phyloP scores from a whole-genome alignment of 2,888 invertebrate genomes.

The Bibio marci region DNA sequence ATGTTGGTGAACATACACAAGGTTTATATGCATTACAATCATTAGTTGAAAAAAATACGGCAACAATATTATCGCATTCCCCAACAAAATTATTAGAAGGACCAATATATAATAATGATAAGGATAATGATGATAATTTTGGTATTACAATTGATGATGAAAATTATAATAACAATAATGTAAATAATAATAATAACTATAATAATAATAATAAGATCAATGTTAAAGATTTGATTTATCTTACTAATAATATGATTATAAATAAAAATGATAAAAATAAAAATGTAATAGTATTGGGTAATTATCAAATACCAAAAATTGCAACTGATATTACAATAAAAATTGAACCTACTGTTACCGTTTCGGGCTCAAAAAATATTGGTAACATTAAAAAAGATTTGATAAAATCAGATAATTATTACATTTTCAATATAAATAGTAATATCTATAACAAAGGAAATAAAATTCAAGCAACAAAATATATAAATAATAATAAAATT shows the following conservation, averaged over 20 bases:
- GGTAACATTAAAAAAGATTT: too few species aligned
- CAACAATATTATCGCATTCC: slow-evolving; percentile 59
- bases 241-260: slow-evolving; percentile 28
- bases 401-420: too few species aligned
- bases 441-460: too few species aligned
- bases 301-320: slow-evolving; percentile 53
- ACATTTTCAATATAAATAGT: too few species aligned
- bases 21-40: slow-evolving; percentile 88
- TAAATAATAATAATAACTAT: slow-evolving; percentile 14
- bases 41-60: slow-evolving; percentile 76
- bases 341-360: slow-evolving; percentile 15
- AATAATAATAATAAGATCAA: slow-evolving; percentile 19
- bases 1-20: slow-evolving; percentile 70
- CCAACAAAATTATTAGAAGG: slow-evolving; percentile 60
- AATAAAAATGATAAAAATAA: slow-evolving; percentile 23
- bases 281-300: slow-evolving; percentile 33
- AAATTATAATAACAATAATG: slow-evolving; percentile 14
- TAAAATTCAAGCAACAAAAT: too few species aligned
- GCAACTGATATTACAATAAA: slow-evolving; percentile 27
- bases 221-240: slow-evolving; percentile 27
- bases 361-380: not conserved
- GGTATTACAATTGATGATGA: too few species aligned
- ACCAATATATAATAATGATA: slow-evolving; percentile 29
- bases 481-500: not conserved
- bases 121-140: too few species aligned